phyloP scores from a whole-genome alignment of 2,113 vertebrate genomes.

The Rhagologus leucostigma region DNA sequence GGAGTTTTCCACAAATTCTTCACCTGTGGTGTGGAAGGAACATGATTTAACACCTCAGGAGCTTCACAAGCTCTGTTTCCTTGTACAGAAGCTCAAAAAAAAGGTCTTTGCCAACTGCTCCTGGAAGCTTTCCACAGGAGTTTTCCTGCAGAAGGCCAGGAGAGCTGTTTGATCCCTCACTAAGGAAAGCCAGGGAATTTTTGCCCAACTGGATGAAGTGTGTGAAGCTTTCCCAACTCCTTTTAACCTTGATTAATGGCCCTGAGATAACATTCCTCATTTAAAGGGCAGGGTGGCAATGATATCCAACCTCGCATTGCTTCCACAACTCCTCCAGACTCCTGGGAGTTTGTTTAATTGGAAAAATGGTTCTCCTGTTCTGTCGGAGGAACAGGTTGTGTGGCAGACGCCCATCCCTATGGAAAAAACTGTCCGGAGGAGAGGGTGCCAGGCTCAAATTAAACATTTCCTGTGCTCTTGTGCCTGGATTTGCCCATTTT shows the following conservation, averaged over 20 bases:
- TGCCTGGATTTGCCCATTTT: background rate
- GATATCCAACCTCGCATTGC: background rate
- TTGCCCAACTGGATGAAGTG: background rate
- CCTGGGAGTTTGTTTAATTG: background rate
- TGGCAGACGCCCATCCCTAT: background rate
- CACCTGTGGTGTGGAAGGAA: background rate
- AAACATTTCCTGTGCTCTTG: background rate
- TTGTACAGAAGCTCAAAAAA: background rate
- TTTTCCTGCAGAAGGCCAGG: background rate
- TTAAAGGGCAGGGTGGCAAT: background rate
- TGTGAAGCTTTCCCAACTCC: background rate
- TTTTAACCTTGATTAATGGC: background rate
- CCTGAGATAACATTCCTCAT: background rate
- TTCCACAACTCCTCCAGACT: background rate
- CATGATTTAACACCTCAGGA: accelerated
- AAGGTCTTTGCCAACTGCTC: background rate
- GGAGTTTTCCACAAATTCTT: background rate
- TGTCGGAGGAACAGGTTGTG: background rate
- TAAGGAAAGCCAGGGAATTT: background rate
- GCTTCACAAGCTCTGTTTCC: background rate
- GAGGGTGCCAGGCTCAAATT: background rate
- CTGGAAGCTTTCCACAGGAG: background rate
- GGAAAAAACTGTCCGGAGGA: background rate
- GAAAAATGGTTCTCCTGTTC: background rate
- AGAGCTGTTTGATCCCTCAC: background rate